These are phyloP conservation scores for Dolomedes plantarius DNA, from an alignment of 2,888 invertebrate species.

Conservation along the genomic window DNA sequence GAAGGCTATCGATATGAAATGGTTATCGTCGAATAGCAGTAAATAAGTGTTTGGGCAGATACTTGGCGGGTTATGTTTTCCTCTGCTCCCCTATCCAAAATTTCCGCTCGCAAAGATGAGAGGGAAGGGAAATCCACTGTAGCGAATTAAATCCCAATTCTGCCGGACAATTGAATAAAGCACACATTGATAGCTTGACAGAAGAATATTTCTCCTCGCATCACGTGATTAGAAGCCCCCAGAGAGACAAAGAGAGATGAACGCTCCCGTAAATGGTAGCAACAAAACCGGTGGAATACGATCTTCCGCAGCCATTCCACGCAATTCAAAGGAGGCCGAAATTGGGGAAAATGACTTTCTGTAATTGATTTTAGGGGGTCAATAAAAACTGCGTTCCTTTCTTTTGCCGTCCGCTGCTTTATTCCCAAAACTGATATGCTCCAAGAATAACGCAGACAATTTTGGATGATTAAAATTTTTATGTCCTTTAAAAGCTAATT, in stretches of 20 bases:
- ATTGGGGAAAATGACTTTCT: constrained; percentile 6
- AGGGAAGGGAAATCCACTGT: background rate
- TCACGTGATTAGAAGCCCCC: background rate
- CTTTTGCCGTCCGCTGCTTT: no score
- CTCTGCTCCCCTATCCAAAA: no score
- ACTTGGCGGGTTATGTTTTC: no score
- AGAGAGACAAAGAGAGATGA: background rate
- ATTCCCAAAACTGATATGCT: no score
- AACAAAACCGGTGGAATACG: background rate
- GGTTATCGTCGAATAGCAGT: no score
- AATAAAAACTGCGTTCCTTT: background rate
- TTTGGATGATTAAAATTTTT: no score
- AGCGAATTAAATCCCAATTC: background rate
- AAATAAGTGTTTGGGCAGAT: no score
- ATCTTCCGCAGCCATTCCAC: background rate
- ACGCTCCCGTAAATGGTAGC: background rate
- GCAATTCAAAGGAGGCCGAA: constrained; percentile 2
- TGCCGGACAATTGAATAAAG: constrained; percentile 1
- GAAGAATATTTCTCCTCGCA: constrained; percentile 5
- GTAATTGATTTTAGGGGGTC: constrained; percentile 6
- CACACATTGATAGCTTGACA: constrained; percentile 2
- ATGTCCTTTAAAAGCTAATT: no score
- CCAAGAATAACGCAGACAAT: no score
- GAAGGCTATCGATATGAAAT: no score
- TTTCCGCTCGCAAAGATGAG: background rate